Percentiles rank a stretch among this genome's conserved stretches.
Evolutionary conservation across 2,797 vertebrate genomes (phyloP).

Genomic region (Siniperca obscura): DNA sequence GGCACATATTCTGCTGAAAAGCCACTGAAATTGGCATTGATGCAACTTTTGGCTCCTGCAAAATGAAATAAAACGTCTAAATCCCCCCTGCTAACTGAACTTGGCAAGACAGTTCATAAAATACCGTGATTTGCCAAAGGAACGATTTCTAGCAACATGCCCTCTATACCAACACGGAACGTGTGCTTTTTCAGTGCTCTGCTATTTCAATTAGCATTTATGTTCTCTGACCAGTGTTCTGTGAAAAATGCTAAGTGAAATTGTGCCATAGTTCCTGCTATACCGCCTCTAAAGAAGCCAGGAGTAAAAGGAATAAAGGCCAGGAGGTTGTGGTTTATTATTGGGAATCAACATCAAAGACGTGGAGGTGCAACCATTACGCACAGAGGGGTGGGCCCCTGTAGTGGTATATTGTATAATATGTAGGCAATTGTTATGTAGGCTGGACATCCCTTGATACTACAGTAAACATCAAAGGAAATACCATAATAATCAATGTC

Average conservation of each 20-base stretch:
- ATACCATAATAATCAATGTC: conserved; percentile 27
- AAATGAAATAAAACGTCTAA: conserved; percentile 53
- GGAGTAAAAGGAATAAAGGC: conserved; percentile 42
- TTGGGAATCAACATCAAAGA: conserved; percentile 56
- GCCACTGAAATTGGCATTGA: conserved; percentile 33
- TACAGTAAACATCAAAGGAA: conserved; percentile 46
- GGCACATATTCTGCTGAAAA: conserved; percentile 37
- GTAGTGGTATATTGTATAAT: neutral
- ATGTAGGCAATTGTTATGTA: conserved; percentile 6
- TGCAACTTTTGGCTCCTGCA: conserved; percentile 38
- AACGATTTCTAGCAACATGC: conserved; percentile 32
- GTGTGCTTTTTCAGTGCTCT: neutral
- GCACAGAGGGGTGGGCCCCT: conserved; percentile 13
- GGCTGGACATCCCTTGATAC: conserved; percentile 30
- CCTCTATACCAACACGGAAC: conserved; percentile 8
- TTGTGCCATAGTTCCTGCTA: conserved; percentile 15
- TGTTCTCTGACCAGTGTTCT: conserved; percentile 19
- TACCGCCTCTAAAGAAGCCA: conserved; percentile 18
- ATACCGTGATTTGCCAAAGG: conserved; percentile 43
- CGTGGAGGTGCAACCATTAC: neutral
- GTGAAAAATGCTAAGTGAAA: conserved; percentile 10
- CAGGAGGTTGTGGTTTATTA: conserved; percentile 40
- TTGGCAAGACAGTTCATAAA: conserved; percentile 40
- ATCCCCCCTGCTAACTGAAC: conserved; percentile 35
- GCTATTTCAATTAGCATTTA: conserved; percentile 20